Conservation (phyloP, 1,140 invertebrate species). For the Drosophila kepulauana region DNA sequence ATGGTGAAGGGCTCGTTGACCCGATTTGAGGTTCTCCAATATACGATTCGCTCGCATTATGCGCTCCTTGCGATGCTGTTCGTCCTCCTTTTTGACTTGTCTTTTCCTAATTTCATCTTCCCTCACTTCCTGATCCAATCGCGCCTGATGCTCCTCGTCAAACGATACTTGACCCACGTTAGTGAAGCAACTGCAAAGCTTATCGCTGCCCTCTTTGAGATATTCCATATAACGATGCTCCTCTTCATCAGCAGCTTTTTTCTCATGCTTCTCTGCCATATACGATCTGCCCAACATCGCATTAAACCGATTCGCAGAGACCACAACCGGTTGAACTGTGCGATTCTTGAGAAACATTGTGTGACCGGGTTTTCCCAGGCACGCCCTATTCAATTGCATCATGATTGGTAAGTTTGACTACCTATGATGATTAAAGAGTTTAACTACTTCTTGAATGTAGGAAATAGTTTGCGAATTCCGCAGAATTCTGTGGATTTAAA, state of each 20-base stretch:
- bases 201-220: slow-evolving; percentile 63
- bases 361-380: slow-evolving; percentile 2
- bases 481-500: background rate
- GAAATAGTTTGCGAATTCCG: background rate
- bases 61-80: slow-evolving; percentile 56
- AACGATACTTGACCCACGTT: slow-evolving; percentile 22
- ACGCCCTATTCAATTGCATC: background rate
- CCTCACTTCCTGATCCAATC: slow-evolving; percentile 1
- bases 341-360: slow-evolving; percentile 10
- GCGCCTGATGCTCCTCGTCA: slow-evolving; percentile 13
- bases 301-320: slow-evolving; percentile 60
- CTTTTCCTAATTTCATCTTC: slow-evolving; percentile 13
- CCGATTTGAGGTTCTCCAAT: slow-evolving; percentile 55
- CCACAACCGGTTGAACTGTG: slow-evolving; percentile 44
- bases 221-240: slow-evolving; percentile 59
- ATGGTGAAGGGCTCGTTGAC: slow-evolving; percentile 44
- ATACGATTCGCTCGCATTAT: slow-evolving; percentile 49
- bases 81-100: slow-evolving; percentile 26
- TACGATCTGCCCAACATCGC: slow-evolving; percentile 45
- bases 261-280: slow-evolving; percentile 29
- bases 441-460: too few relatives aligned
- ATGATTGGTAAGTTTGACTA: background rate
- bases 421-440: too few relatives aligned
- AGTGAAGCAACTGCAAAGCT: slow-evolving; percentile 53
- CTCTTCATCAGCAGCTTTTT: slow-evolving; percentile 49